Evolutionary conservation across 2,797 vertebrate species (phyloP).

Genomic region (Sphenopsis melanotis): DNA sequence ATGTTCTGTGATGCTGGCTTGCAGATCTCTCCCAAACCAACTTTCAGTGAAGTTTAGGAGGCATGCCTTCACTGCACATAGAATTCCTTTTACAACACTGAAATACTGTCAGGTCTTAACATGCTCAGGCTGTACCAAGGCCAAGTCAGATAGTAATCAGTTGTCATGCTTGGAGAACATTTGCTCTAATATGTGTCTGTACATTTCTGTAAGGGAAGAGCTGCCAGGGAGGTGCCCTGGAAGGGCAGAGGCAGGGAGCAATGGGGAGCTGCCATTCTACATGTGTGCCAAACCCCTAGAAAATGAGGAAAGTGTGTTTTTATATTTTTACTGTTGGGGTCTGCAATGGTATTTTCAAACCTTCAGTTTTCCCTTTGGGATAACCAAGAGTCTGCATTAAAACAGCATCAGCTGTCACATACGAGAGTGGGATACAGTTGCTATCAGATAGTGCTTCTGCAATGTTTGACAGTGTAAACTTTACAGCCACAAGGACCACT

Average conservation of each 20-base stretch:
- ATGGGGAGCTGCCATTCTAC: background rate
- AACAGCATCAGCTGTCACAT: background rate
- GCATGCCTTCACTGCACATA: background rate
- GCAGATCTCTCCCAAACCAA: background rate
- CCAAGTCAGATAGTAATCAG: conserved; percentile 29
- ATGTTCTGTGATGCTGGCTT: background rate
- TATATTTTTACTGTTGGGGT: background rate
- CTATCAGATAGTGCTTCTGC: background rate
- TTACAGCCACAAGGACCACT: background rate
- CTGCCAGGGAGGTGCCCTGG: background rate
- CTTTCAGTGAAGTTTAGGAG: background rate
- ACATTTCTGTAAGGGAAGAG: background rate
- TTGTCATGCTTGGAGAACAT: background rate
- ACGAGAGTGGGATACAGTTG: background rate
- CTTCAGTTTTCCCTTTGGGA: background rate
- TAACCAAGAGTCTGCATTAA: background rate
- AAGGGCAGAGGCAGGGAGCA: background rate
- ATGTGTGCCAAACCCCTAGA: background rate
- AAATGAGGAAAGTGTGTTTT: background rate
- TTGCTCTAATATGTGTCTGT: background rate
- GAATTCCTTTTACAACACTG: background rate
- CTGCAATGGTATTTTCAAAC: background rate
- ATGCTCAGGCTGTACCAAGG: background rate
- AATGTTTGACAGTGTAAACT: background rate
- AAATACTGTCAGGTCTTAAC: conserved; percentile 22